Percentiles rank a stretch among this genome's conserved stretches.
Conservation (phyloP, 2,797 vertebrate species). For the Monodelphis domestica region DNA sequence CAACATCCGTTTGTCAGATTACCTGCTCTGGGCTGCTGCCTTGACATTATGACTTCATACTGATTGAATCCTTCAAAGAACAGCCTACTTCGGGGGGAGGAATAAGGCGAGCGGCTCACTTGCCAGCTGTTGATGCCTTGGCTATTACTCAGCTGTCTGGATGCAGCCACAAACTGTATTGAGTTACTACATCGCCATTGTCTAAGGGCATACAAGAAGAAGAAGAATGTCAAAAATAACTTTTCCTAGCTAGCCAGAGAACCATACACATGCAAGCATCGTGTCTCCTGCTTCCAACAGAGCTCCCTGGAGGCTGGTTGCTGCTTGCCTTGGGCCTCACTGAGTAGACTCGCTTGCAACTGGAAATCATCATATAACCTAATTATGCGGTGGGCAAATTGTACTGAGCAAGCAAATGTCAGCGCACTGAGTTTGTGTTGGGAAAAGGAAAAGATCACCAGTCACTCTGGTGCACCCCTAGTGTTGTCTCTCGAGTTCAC, state of each 20-base stretch:
- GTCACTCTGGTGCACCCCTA: not conserved
- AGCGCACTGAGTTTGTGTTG: not conserved
- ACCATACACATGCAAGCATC: conserved; percentile 49
- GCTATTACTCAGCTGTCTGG: conserved; percentile 86
- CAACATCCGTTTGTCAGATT: conserved; percentile 84
- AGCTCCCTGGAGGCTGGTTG: conserved; percentile 46
- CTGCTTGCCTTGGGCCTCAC: conserved; percentile 3
- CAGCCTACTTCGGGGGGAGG: conserved; percentile 63
- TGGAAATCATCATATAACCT: not conserved
- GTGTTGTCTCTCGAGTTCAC: not conserved
- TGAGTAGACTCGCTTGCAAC: conserved; percentile 7
- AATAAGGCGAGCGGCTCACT: conserved; percentile 74
- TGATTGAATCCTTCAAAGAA: conserved; percentile 83
- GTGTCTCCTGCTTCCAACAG: conserved; percentile 38
- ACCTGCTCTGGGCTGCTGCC: conserved; percentile 81
- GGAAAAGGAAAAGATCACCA: not conserved
- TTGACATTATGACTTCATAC: conserved; percentile 79
- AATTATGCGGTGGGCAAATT: not conserved
- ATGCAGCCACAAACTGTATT: conserved; percentile 83
- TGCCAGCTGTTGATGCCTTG: conserved; percentile 84
- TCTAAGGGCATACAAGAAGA: conserved; percentile 78
- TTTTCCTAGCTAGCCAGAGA: conserved; percentile 69
- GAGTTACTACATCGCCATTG: conserved; percentile 79
- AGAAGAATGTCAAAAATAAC: conserved; percentile 77
- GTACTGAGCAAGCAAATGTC: not conserved